These are phyloP conservation scores for Gallinago stenura DNA, from an alignment of 2,797 vertebrate genomes.

Conservation along the genomic window DNA sequence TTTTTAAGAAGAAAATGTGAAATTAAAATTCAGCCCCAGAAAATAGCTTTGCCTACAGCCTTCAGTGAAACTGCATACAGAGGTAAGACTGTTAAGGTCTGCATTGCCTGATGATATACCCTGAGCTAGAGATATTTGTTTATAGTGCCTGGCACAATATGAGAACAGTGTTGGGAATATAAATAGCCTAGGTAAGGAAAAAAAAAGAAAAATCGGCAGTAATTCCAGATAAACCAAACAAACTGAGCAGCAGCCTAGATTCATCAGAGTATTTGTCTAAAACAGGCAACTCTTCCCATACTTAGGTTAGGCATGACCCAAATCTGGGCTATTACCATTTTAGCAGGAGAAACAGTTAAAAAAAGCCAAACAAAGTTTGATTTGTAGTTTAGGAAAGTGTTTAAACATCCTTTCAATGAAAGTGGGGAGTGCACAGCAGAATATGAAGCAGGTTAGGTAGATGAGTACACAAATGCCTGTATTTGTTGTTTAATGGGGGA, in stretches of 20 bases:
- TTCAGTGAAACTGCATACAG: background rate
- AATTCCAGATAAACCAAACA: background rate
- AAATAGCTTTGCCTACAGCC: background rate
- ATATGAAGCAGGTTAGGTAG: background rate
- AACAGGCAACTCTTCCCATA: background rate
- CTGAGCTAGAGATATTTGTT: background rate
- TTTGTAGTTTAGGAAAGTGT: background rate
- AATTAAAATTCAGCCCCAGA: background rate
- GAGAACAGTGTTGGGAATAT: background rate
- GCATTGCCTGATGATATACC: background rate
- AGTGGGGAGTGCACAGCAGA: background rate
- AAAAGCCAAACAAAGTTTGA: background rate
- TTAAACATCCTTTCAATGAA: background rate
- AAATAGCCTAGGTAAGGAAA: background rate
- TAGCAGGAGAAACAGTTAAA: background rate
- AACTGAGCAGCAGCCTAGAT: background rate
- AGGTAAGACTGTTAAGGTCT: background rate
- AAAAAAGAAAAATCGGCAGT: background rate
- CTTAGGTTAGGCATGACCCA: fast-evolving
- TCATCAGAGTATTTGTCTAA: background rate
- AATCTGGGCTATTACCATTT: background rate
- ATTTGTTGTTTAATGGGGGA: background rate
- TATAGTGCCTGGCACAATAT: background rate
- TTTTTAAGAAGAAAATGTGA: background rate
- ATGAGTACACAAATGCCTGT: background rate